Evolutionary conservation across 2,888 invertebrate species (phyloP), one percentile per base, ranked within the genome.

Genomic region (Drosophila nigritarsus): DNA sequence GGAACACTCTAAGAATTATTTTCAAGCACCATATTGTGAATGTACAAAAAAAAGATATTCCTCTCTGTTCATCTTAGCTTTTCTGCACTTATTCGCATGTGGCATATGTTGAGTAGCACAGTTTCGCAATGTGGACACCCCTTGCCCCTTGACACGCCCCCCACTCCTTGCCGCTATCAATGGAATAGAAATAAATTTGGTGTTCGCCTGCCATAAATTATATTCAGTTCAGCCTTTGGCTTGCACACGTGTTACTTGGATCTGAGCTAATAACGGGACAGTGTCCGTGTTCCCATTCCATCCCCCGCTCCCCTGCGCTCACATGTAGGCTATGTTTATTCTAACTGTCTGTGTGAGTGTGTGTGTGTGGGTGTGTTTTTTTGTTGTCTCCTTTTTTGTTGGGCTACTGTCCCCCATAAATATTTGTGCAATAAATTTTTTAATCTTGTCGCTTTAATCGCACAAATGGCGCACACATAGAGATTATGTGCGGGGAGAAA

Each of bases 381-480:
- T 51, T 58, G 40, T 40, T 36, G 56, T 59, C 49, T 55, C 32
- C 45, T 54, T 64, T 49, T 65, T 65, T 64, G 63, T 65, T 71
- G 54, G 65, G 64, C 76, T 71, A 64, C 77, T 75, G 71, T 69
- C 64, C 90, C 89, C 92, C 91, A 93, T 93, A 93, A 93, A 93
- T 93, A 93, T 92, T 92, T 93, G 91, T 83, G 93, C 92, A 92
- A 93, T 93, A 93, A 93, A 93, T 93, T 93, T 93, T 93, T 93
- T 93, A 93, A 93, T 93, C 93, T 93, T 90, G 92, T 92, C 91
- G 90, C 91, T 91, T 92, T 92, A 92, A 93, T 93, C 93, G 92
- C 91, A 87, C 93, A 92, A 92, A 93, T 93, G 93, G 91, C 92
- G 72, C 78, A 71, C 83, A 62, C 66, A 65, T 49, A 36, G 64